Percentiles rank a stretch among this genome's conserved stretches.
phyloP scores from a whole-genome alignment of 2,797 vertebrate species.

The Thripadectes ignobilis region DNA sequence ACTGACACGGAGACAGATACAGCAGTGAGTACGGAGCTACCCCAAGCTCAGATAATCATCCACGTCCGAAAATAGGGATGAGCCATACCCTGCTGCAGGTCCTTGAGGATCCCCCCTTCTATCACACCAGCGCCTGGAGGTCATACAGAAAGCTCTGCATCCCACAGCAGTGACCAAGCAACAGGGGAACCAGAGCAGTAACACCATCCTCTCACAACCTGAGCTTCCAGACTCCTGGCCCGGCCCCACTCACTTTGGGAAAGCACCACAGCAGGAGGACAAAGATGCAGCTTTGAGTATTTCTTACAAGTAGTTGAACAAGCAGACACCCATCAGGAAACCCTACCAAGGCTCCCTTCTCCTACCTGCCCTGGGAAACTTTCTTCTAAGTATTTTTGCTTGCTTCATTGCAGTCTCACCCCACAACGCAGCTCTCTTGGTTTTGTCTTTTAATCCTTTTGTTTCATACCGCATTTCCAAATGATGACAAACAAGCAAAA shows the following conservation, averaged over 20 bases:
- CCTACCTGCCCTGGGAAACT: not conserved
- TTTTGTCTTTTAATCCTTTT: not conserved
- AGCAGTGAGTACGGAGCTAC: not conserved
- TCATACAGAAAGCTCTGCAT: not conserved
- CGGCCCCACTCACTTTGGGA: rapidly evolving
- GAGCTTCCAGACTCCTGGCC: not conserved
- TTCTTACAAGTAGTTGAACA: not conserved
- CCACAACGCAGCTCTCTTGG: not conserved
- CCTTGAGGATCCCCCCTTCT: not conserved
- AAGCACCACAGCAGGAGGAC: not conserved
- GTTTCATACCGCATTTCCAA: not conserved
- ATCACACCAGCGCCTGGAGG: not conserved
- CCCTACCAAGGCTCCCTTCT: not conserved
- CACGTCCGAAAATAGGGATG: not conserved
- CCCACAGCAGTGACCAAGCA: not conserved
- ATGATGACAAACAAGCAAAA: not conserved
- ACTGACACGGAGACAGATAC: not conserved
- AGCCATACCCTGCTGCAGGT: not conserved
- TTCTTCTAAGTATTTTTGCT: not conserved
- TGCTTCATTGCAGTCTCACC: not conserved
- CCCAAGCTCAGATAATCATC: not conserved
- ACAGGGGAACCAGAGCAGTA: not conserved
- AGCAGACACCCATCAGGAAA: not conserved
- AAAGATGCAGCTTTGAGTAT: not conserved
- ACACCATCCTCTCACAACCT: not conserved